phyloP scores from a whole-genome alignment of 2,888 invertebrate genomes.

The Pterobdella sp. region DNA sequence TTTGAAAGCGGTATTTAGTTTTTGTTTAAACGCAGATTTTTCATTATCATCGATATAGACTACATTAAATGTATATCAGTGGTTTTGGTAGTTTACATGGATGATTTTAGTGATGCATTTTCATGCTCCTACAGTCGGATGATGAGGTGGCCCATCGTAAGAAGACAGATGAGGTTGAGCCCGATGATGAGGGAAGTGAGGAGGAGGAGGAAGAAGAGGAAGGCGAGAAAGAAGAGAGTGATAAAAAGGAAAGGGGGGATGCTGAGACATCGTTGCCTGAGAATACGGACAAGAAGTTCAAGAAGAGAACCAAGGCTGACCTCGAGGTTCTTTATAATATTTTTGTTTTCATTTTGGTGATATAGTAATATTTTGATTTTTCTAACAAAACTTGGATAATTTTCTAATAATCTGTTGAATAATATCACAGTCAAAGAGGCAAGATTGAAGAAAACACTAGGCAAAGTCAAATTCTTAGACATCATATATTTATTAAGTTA shows the following conservation, averaged over 20 bases:
- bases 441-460: no score
- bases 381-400: no score
- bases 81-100: neutral
- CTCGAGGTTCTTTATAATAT: no score
- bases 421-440: no score
- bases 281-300: conserved; percentile 6
- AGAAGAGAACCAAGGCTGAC: conserved; percentile 25
- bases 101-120: neutral
- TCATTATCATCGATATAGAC: neutral
- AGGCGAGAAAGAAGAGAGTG: conserved; percentile 17
- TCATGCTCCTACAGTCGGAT: neutral
- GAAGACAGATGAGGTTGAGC: conserved; percentile 30
- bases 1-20: neutral
- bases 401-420: no score
- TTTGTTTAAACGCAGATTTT: neutral
- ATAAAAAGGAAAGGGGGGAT: conserved; percentile 11
- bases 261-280: neutral
- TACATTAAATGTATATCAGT: no score
- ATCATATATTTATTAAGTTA: no score
- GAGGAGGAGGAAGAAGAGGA: conserved; percentile 29
- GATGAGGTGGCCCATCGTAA: conserved; percentile 28
- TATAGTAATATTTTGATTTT: no score
- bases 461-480: no score
- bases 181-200: conserved; percentile 24
- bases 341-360: no score